Percentiles rank a stretch among this genome's conserved stretches.
These are phyloP conservation scores for Acanthosepion lycidas DNA, from an alignment of 2,888 invertebrate genomes.

Conservation along the genomic window DNA sequence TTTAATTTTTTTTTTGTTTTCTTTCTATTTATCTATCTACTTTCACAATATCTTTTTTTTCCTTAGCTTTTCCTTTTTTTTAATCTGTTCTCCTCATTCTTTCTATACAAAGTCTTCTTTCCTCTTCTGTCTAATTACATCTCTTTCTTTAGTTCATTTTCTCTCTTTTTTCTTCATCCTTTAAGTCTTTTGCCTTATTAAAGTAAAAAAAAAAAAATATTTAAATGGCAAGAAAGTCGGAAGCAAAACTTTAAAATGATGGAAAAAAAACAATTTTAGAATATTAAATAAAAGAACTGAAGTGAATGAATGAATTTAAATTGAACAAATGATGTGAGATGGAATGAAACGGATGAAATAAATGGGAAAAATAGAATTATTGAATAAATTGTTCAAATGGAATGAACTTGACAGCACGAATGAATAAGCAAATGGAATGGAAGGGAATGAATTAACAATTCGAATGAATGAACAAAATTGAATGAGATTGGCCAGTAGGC, in stretches of 20 bases:
- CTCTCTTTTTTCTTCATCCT: neutral
- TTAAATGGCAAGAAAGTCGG: neutral
- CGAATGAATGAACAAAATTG: conserved; percentile 21
- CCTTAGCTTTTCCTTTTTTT: neutral
- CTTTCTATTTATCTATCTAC: neutral
- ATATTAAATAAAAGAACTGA: conserved; percentile 10
- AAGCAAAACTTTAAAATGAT: neutral
- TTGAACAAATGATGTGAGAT: neutral
- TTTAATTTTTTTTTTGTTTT: neutral
- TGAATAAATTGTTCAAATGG: conserved; percentile 22
- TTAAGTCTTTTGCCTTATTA: neutral
- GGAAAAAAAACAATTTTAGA: neutral
- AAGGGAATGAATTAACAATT: neutral
- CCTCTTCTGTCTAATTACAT: neutral
- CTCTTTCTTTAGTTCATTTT: neutral
- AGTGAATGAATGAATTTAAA: neutral
- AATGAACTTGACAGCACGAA: conserved; percentile 21
- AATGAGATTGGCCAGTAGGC: conserved; percentile 4
- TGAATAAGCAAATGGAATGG: conserved; percentile 24
- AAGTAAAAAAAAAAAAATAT: neutral
- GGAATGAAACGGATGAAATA: conserved; percentile 9
- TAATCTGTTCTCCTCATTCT: neutral
- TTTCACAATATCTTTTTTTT: neutral
- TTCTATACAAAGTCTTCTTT: neutral
- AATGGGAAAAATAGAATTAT: conserved; percentile 21